These are phyloP conservation scores for Plebejus anna DNA, from an alignment of 2,888 invertebrate genomes.

Conservation along the genomic window DNA sequence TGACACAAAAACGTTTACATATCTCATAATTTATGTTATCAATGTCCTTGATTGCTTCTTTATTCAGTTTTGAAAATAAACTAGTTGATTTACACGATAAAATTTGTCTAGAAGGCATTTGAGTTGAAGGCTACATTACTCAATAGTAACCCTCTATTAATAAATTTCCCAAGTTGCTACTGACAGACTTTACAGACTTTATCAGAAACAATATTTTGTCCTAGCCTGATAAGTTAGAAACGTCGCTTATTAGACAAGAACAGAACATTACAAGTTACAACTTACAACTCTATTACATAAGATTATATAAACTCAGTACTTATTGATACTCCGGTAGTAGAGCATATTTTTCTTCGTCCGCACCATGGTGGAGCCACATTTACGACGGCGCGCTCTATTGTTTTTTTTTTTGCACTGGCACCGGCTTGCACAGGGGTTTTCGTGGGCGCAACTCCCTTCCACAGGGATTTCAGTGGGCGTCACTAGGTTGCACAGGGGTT, in stretches of 20 bases:
- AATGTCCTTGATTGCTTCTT: too few species aligned
- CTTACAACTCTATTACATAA: background rate
- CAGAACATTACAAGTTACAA: too few species aligned
- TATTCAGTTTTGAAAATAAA: too few species aligned
- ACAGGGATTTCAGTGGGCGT: background rate
- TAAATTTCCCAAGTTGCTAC: too few species aligned
- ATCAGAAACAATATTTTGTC: background rate
- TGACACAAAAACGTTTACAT: too few species aligned
- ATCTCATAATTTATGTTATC: too few species aligned
- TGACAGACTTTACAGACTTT: too few species aligned
- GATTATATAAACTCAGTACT: background rate
- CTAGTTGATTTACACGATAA: too few species aligned
- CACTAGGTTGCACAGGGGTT: background rate
- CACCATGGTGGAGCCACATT: constrained; percentile 18
- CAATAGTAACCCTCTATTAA: too few species aligned
- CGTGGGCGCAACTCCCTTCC: background rate
- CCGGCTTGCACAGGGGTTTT: background rate
- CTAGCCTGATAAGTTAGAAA: background rate
- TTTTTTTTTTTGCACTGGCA: background rate
- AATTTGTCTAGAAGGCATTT: too few species aligned
- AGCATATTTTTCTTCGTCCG: constrained; percentile 9
- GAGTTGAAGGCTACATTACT: too few species aligned
- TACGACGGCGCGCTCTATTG: background rate
- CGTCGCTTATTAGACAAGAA: background rate
- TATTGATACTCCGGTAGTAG: constrained; percentile 14